Base-by-base conservation (phyloP, 2,888 invertebrate species). In the Nymphalis urticae region DNA sequence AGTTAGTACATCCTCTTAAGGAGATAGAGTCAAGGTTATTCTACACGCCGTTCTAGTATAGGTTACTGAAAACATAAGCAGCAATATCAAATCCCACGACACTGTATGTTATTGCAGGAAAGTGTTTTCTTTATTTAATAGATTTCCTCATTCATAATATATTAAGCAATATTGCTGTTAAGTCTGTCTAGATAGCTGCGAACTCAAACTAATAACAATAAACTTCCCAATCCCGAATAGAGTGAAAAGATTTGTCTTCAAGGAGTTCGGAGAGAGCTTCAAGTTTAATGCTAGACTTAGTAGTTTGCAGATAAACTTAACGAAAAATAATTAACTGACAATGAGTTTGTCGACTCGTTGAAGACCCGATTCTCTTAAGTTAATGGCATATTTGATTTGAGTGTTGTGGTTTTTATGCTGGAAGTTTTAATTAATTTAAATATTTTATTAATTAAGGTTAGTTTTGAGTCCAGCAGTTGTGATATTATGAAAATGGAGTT, bases 271-370 rank as follows among this genome's bases (percentile, higher is more conserved):
- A 10, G 21, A n/a, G 51, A 60, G 53, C 53, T 66, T 60, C 60
- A 47, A 47, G 24, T 24, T 66, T 60, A 66, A 60, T 51, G 51
- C 32, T 51, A 36, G 27, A 21, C 68, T 70, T 58, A 66, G 65
- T 66, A 68, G 63, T 69, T 69, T 53, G 68, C 51, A 64, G 62
- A 63, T 59, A 59, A 61, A 68, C 48, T 56, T 51, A 27, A 51
- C 61, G 24, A 70, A 71, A 71, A 71, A 72, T 72, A 64, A 71
- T 69, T 69, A 71, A 62, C 59, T 61, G 66, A 67, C 66, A 64
- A 71, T 51, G 27, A 65, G 27, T 62, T 64, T 53, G 10, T 19
- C 27, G 42, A 47, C 16, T 21, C 27, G 32, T 19, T 36, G 62
- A 50, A 65, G 48, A 19, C 19, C 16, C 17, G 56, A 19, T 47